Evolutionary conservation across 2,888 invertebrate species (phyloP), one percentile per base, ranked within the genome.

Genomic region (Cryptus viduatorius): DNA sequence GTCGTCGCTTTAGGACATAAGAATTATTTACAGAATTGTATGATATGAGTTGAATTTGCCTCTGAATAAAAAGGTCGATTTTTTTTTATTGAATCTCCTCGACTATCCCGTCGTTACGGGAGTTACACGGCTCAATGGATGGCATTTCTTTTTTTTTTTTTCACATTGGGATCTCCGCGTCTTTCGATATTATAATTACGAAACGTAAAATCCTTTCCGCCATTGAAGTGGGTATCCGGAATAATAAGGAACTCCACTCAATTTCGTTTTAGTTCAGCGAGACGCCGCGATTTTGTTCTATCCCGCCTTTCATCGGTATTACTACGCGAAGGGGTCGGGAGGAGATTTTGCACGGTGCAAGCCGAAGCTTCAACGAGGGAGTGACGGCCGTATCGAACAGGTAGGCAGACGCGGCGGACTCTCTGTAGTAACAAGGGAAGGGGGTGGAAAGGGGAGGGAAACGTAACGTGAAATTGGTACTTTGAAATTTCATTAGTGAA

Each of bases 401-500:
- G 87, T 86, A 89, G 88, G 85, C 87, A 69, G 53, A 67, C 67
- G 76, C 82, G 67, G 82, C 85, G 78, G 76, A 24, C 37, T 44
- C 16, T 31, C 16, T 12, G n/a, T 50, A 87, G 87, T 88, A 86
- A 88, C 86, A 86, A 88, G 19, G 72, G 44, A 72, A 46, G 8
- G 44, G 3, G 65, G 72, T 4, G 44, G 7, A 3, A 24, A 53
- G 37, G 37, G 37, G 37, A 2, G 37, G 37, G 37, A 42, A 90
- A 89, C 90, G 90, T 90, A 92, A 92, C 92, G 92, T 92, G 92
- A 93, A 93, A 93, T 93, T 93, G 93, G 92, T 93, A 93, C 92
- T 93, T 93, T 91, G 92, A 93, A 93, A 93, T 93, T 93, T 93
- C 93, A 93, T 93, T 93, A 93, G 92, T 89, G 90, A 92, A 93